Base-by-base conservation (phyloP, 2,113 vertebrate genomes). In the Petroica traversi region DNA sequence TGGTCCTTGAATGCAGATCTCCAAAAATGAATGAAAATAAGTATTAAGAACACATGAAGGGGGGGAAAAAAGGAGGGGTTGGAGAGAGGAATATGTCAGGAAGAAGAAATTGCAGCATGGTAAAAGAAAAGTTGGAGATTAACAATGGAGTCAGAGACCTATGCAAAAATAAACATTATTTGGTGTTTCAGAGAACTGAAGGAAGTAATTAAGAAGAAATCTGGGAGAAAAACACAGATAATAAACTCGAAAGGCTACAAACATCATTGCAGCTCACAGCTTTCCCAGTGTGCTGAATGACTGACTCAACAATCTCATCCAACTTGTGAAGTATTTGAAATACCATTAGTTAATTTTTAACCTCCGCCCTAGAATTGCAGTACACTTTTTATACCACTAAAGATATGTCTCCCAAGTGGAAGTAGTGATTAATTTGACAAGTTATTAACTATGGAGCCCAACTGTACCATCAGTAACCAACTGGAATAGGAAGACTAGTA, bases 371-470 rank as follows among this genome's bases (percentile, higher is more conserved):
- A 63, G 67, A 96, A 96, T 93, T 68, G 84, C 78, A 54, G 23
- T 92, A 55, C 41, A 77, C 63, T 95, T 96, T 74, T 84, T 83
- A 19, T 95, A 36, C 49, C 28, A 57, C 59, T 79, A 49, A 95
- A 96, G n/a, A 81, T 86, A 77, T 71, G 45, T 81, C 95, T 97
- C 78, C 76, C 57, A 58, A 79, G 54, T 85, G 49, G 71, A 96
- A 96, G 68, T 52, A 92, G 64, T 87, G 75, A 94, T 96, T 93
- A 88, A 92, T 94, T 96, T 96, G 71, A 49, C 76, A 94, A 83
- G 94, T 88, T 95, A 96, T 95, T 95, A 96, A 92, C 83, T 96
- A 69, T 94, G 89, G 95, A 97, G 85, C 64, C 54, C 58, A 80
- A 78, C 41, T 93, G 66, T 93, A 79, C 92, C 91, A 91, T 94